Evolutionary conservation across 2,888 invertebrate genomes (phyloP), one percentile per base, ranked within the genome.

Genomic region (Mimumesa dahlbomi): DNA sequence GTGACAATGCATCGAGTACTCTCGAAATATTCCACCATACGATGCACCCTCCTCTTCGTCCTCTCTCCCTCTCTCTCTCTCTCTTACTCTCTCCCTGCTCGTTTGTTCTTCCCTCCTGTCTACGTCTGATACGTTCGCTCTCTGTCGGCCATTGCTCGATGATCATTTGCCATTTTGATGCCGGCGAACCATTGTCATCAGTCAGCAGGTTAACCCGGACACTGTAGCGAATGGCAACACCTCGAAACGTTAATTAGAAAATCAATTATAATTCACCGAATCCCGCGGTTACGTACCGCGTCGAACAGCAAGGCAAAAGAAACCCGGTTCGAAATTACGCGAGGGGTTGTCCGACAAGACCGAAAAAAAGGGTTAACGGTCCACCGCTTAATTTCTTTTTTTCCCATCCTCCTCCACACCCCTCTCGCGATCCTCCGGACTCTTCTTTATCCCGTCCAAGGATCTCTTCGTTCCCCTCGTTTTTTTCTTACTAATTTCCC

Each of bases 401-500:
- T n/a, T 22, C 38, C 34, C 29, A 43, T 49, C 19, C 36, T 14
- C 45, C 31, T 56, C 56, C 38, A 36, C 34, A 48, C 19, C 25
- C 9, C 13, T 50, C 3, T 25, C 25, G 25, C 25, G 4, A 25
- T 16, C 53, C 6, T 18, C 16, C 34, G 1, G 7, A 14, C 16
- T 31, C 2, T n/a, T n/a, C 22, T 1, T 73, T 77, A 73, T 77
- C 77, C 57, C 43, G 19, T 54, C 61, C 34, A 42, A 34, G 45
- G 36, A 75, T 73, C 73, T 65, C 25, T 50, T n/a, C 52, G 9
- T n/a, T 16, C 16, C 29, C 36, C 16, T 38, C n/a, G 5, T 69
- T 79, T 68, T 49, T 75, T 74, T 67, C 72, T 70, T 68, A 74
- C 84, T 85, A 85, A 86, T 87, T 86, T 86, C 56, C 72, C 70